phyloP scores from a whole-genome alignment of 2,888 invertebrate genomes.

The Sphecodes monilicornis region DNA sequence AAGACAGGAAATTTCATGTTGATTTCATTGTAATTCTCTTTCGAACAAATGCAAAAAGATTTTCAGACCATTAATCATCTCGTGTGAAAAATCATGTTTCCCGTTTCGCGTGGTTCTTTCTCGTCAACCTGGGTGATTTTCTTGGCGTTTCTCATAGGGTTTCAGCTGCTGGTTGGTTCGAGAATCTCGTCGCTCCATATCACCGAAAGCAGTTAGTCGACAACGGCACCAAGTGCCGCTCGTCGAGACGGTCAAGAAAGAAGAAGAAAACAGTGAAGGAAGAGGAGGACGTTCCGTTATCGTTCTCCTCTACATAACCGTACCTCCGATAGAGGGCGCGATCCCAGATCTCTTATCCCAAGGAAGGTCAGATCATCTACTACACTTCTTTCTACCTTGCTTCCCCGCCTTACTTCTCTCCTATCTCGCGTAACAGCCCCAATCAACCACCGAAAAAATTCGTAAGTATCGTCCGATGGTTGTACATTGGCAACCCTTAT shows the following conservation, averaged over 20 bases:
- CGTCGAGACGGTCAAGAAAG: slow-evolving; percentile 36
- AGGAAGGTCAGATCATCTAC: slow-evolving; percentile 78
- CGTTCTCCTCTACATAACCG: slow-evolving; percentile 77
- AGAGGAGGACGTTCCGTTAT: slow-evolving; percentile 72
- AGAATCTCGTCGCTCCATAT: slow-evolving; percentile 40
- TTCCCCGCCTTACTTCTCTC: not conserved
- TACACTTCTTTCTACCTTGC: slow-evolving; percentile 32
- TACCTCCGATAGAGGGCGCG: slow-evolving; percentile 79
- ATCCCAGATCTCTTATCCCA: slow-evolving; percentile 78
- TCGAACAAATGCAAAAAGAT: not conserved
- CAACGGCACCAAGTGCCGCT: slow-evolving; percentile 37
- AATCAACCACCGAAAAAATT: not conserved
- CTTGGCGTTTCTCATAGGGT: slow-evolving; percentile 15
- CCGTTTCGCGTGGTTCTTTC: not conserved
- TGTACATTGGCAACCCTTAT: not conserved
- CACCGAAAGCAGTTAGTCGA: slow-evolving; percentile 52
- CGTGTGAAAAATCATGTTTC: slow-evolving; percentile 1
- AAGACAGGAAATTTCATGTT: not conserved
- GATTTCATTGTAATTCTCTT: not conserved
- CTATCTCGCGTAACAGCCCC: not conserved
- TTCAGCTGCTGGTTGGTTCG: not conserved
- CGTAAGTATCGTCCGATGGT: not conserved
- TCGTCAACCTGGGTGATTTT: not conserved
- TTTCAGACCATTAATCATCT: not conserved
- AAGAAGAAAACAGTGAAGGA: slow-evolving; percentile 46